Evolutionary conservation across 2,888 invertebrate species (phyloP).

Genomic region (Dione juno): DNA sequence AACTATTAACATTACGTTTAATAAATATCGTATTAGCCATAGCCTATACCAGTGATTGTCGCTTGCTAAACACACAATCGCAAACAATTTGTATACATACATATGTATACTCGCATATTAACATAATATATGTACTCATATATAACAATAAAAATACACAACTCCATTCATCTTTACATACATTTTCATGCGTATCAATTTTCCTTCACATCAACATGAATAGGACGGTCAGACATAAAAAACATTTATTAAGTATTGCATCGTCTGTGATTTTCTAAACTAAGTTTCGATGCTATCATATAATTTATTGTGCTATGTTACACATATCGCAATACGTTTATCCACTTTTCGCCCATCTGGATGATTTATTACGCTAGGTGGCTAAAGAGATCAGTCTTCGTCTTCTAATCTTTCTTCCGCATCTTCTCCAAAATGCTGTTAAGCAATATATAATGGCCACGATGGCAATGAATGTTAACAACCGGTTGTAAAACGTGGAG

Average conservation of each 20-base stretch:
- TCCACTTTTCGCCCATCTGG: slow-evolving; percentile 25
- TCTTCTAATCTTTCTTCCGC: slow-evolving; percentile 66
- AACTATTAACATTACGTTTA: slow-evolving; percentile 27
- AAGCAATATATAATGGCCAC: slow-evolving; percentile 58
- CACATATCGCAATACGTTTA: background rate
- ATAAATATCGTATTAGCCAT: slow-evolving; percentile 20
- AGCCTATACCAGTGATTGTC: background rate
- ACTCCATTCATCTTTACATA: background rate
- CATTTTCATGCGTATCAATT: background rate
- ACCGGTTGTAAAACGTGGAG: slow-evolving; percentile 55
- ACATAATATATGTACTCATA: background rate
- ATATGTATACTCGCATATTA: slow-evolving; percentile 1
- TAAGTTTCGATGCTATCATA: background rate
- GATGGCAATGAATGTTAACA: slow-evolving; percentile 58
- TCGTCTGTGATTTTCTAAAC: background rate
- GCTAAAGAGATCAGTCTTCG: slow-evolving; percentile 68
- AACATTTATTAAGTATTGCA: slow-evolving; percentile 17
- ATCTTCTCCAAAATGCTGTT: slow-evolving; percentile 64
- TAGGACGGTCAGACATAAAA: background rate
- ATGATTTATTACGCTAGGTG: slow-evolving; percentile 60
- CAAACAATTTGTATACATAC: background rate
- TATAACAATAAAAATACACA: background rate
- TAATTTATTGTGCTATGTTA: background rate
- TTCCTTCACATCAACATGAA: background rate
- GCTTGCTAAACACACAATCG: background rate